A percentile compares a stretch with the other conserved stretches of the same genome.
Conservation (phyloP, 2,113 vertebrate species). For the Odocoileus virginianus region DNA sequence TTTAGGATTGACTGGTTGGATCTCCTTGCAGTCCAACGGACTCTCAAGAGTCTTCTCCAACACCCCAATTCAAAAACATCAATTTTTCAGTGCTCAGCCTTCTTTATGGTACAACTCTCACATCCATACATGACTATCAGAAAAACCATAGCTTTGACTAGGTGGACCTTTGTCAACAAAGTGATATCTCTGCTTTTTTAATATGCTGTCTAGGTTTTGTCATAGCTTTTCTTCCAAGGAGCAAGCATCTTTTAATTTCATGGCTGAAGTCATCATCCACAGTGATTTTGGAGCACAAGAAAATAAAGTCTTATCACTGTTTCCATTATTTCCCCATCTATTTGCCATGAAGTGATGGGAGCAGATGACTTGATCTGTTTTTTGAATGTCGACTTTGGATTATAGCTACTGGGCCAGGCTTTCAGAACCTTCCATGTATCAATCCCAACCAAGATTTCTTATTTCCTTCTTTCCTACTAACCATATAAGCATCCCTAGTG, state of each 20-base stretch:
- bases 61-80: neutral
- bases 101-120: neutral
- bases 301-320: neutral
- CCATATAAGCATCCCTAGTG: neutral
- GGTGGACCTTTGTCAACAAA: neutral
- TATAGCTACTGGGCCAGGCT: neutral
- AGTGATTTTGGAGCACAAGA: neutral
- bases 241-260: neutral
- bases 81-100: neutral
- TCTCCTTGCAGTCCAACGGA: neutral
- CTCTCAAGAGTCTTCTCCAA: neutral
- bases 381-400: neutral
- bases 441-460: neutral
- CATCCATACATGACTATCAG: neutral
- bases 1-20: neutral
- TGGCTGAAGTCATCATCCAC: neutral
- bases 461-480: neutral
- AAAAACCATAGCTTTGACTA: neutral
- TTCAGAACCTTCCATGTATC: too few species aligned
- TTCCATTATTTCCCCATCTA: neutral
- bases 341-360: neutral
- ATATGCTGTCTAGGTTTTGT: neutral
- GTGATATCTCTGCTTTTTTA: neutral
- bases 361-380: neutral
- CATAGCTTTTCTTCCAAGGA: neutral